These are phyloP conservation scores for Eledone cirrhosa DNA, from an alignment of 2,888 invertebrate genomes.

Conservation along the genomic window DNA sequence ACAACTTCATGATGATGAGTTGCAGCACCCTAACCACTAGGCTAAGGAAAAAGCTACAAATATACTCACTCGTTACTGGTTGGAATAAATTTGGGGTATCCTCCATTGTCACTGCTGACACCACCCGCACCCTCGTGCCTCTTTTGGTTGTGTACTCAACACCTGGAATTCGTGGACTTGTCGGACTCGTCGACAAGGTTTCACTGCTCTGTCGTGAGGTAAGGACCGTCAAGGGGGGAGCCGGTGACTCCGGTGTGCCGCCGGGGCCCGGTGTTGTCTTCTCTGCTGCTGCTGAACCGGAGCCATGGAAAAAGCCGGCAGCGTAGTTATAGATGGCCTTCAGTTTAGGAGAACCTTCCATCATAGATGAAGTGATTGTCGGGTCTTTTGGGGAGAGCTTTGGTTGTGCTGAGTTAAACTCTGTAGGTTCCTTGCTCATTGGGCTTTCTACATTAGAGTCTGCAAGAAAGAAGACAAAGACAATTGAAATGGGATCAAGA, in stretches of 20 bases:
- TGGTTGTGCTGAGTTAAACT: background rate
- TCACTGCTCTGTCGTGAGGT: slow-evolving; percentile 33
- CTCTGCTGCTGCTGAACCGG: slow-evolving; percentile 31
- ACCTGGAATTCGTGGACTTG: slow-evolving; percentile 18
- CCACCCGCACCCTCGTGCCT: slow-evolving; percentile 39
- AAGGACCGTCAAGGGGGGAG: slow-evolving; percentile 20
- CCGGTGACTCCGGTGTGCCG: slow-evolving; percentile 33
- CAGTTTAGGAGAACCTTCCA: slow-evolving; percentile 34
- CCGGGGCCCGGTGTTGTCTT: slow-evolving; percentile 34
- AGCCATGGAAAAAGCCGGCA: slow-evolving; percentile 81
- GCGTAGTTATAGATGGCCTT: slow-evolving; percentile 88
- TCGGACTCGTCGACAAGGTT: background rate
- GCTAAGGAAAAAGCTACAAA: too few relatives aligned
- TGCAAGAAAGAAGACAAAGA: background rate
- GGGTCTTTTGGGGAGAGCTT: slow-evolving; percentile 14
- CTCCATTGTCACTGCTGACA: slow-evolving; percentile 56
- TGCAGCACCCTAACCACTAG: too few relatives aligned
- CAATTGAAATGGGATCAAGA: too few relatives aligned
- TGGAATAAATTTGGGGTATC: slow-evolving; percentile 96
- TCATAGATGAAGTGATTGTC: slow-evolving; percentile 20
- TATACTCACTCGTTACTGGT: slow-evolving; percentile 77
- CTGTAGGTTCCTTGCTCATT: background rate
- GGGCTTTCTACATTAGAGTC: background rate
- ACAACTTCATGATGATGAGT: too few relatives aligned
- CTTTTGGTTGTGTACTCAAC: slow-evolving; percentile 25